Percentiles rank a stretch among this genome's conserved stretches.
Evolutionary conservation across 2,888 invertebrate species (phyloP).

Genomic region (Oscheius myriophilus): DNA sequence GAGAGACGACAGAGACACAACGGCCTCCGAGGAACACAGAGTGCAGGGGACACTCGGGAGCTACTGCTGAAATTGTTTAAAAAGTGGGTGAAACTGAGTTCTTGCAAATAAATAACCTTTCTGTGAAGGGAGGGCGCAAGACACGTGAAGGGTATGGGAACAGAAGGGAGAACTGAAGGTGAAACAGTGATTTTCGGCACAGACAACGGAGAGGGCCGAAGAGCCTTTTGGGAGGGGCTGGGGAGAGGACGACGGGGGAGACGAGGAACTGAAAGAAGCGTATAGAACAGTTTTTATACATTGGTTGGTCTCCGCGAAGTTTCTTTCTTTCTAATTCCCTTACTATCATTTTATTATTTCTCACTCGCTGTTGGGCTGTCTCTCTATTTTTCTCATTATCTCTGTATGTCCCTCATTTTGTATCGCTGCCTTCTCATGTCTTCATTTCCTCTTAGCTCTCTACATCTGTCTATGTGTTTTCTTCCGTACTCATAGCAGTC

Average conservation of each 20-base stretch:
- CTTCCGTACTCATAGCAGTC: no score
- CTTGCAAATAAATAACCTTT: not conserved
- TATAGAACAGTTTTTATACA: no score
- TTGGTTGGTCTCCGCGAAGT: no score
- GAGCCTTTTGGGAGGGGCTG: not conserved
- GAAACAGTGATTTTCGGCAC: constrained; percentile 14
- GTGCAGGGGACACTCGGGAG: not conserved
- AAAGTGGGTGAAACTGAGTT: not conserved
- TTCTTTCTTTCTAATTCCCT: no score
- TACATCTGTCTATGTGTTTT: no score
- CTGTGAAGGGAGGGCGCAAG: not conserved
- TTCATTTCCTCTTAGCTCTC: no score
- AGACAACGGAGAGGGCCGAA: constrained; percentile 5
- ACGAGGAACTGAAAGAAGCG: not conserved
- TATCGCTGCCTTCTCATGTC: no score
- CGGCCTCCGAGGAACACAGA: constrained; percentile 5
- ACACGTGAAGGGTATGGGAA: constrained; percentile 5
- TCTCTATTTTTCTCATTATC: no score
- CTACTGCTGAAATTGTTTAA: not conserved
- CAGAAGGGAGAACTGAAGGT: constrained; percentile 24
- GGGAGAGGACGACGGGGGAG: not conserved
- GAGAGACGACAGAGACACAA: constrained; percentile 6
- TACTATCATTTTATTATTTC: no score
- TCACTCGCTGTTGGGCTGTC: no score
- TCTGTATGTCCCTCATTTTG: no score